phyloP scores from a whole-genome alignment of 2,113 vertebrate genomes.

The Gymnobelideus leadbeateri region DNA sequence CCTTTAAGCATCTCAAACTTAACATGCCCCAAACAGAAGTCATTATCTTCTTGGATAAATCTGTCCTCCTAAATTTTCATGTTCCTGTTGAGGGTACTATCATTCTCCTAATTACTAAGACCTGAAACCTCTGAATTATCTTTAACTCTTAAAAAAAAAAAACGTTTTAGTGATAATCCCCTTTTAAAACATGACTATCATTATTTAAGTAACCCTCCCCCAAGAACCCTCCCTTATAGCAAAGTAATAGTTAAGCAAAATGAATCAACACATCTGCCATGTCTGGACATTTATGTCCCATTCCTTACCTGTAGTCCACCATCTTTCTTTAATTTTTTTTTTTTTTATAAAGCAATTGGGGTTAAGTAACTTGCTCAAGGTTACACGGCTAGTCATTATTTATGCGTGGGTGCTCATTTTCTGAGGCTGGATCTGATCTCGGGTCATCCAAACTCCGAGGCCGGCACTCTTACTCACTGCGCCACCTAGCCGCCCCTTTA shows the following conservation, averaged over 20 bases:
- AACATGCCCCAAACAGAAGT: neutral
- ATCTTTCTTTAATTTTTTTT: too few species aligned
- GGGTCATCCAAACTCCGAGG: too few species aligned
- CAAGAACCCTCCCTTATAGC: neutral
- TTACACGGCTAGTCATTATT: too few species aligned
- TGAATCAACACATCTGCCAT: neutral
- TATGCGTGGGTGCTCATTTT: too few species aligned
- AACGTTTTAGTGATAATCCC: neutral
- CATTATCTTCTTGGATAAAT: neutral
- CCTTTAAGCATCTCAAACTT: neutral
- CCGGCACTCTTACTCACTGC: too few species aligned
- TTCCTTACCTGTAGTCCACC: neutral
- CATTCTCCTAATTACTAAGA: neutral
- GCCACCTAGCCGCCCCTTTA: too few species aligned
- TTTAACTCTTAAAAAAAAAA: neutral
- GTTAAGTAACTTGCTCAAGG: too few species aligned
- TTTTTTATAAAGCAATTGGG: too few species aligned
- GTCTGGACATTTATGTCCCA: neutral
- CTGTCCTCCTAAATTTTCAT: neutral
- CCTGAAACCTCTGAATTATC: neutral
- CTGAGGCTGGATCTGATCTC: too few species aligned
- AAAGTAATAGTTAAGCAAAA: neutral
- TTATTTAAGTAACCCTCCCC: neutral
- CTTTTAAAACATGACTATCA: neutral
- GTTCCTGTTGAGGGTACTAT: neutral